These are phyloP conservation scores for Lophotriccus pileatus DNA, from an alignment of 2,797 vertebrate species.

Conservation along the genomic window DNA sequence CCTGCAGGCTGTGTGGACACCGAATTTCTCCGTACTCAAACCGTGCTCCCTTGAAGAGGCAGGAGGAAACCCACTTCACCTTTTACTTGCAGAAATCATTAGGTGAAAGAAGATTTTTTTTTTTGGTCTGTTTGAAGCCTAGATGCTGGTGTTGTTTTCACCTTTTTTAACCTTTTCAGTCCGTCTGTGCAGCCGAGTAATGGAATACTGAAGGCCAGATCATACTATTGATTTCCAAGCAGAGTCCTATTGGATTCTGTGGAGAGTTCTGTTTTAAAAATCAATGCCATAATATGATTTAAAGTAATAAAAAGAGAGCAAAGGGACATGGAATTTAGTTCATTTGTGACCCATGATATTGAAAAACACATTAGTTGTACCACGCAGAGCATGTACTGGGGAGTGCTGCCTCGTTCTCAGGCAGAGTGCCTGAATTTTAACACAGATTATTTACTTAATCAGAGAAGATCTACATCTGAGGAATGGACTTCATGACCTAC, in stretches of 20 bases:
- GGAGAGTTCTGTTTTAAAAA: slow-evolving; percentile 23
- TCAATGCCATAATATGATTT: slow-evolving; percentile 27
- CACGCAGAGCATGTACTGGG: background rate
- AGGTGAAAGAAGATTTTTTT: background rate
- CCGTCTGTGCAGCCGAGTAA: background rate
- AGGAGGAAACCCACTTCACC: background rate
- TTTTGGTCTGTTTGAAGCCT: background rate
- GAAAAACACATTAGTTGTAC: background rate
- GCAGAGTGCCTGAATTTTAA: background rate
- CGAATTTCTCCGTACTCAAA: background rate
- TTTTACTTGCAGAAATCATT: background rate
- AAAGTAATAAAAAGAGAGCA: slow-evolving; percentile 25
- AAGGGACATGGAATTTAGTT: background rate
- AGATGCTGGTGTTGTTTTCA: background rate
- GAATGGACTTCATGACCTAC: background rate
- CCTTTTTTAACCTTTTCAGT: background rate
- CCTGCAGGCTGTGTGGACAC: too few relatives aligned
- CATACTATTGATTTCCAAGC: background rate
- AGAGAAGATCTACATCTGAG: background rate
- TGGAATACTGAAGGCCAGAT: background rate
- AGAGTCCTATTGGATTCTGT: background rate
- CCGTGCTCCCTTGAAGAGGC: background rate
- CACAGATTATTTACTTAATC: background rate
- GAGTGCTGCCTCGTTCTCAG: background rate
- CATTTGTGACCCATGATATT: background rate